Evolutionary conservation across 2,888 invertebrate species (phyloP).

Genomic region (Teleogryllus oceanicus): DNA sequence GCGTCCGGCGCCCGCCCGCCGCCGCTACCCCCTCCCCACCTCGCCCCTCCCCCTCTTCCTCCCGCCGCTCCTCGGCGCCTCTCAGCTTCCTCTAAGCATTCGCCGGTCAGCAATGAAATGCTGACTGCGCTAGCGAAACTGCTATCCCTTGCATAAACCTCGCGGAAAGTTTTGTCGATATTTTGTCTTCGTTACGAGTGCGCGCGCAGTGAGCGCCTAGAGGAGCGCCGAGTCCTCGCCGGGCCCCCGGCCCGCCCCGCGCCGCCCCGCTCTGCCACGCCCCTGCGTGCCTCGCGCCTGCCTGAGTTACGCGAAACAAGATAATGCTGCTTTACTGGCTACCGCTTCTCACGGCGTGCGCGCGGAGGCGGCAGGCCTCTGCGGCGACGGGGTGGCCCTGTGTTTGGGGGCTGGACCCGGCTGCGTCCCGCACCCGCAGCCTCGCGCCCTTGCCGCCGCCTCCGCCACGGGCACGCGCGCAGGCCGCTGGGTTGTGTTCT

Average conservation of each 20-base stretch:
- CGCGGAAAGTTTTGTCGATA: not conserved
- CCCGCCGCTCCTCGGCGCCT: not conserved
- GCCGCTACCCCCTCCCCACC: not conserved
- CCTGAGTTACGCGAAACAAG: not conserved
- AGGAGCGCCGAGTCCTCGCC: too few species aligned
- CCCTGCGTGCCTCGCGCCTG: not conserved
- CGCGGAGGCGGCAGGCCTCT: too few species aligned
- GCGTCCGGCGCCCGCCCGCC: not conserved
- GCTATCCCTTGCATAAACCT: not conserved
- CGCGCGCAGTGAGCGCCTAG: not conserved
- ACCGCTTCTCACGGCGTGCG: too few species aligned
- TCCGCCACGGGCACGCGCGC: too few species aligned
- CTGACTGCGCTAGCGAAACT: not conserved
- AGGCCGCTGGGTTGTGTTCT: too few species aligned
- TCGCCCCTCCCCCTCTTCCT: not conserved
- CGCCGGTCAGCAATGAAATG: conserved; percentile 6
- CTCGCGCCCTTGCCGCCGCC: too few species aligned
- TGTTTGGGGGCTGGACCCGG: too few species aligned
- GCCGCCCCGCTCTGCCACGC: too few species aligned
- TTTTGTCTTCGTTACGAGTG: conserved; percentile 8
- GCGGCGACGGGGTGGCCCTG: too few species aligned
- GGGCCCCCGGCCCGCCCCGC: too few species aligned
- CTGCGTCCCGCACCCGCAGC: too few species aligned
- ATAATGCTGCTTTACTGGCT: not conserved
- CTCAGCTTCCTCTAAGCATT: not conserved